These are phyloP conservation scores for Sycophaga agraensis DNA, from an alignment of 1,140 invertebrate species.

Conservation along the genomic window DNA sequence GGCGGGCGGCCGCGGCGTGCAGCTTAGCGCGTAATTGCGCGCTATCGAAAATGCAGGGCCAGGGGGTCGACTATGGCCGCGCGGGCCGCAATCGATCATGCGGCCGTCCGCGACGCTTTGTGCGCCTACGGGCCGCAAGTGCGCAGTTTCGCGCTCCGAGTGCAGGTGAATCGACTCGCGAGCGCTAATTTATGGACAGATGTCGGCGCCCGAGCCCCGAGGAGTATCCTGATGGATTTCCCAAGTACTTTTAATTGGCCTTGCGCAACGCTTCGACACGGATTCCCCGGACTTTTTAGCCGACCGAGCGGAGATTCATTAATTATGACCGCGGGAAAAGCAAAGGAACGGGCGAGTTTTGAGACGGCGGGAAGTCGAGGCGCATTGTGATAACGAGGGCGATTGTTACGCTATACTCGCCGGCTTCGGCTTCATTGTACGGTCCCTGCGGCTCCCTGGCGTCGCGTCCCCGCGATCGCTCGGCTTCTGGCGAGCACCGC, in stretches of 20 bases:
- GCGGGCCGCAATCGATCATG: constrained; percentile 43
- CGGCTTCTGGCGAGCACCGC: neutral
- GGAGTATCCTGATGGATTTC: constrained; percentile 19
- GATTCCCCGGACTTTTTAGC: too few relatives aligned
- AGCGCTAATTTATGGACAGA: constrained; percentile 22
- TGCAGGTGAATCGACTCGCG: neutral
- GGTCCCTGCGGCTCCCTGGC: too few relatives aligned
- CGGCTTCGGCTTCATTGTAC: too few relatives aligned
- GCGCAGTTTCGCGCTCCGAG: too few relatives aligned
- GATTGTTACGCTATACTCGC: too few relatives aligned
- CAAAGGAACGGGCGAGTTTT: too few relatives aligned
- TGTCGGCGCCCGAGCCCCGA: neutral
- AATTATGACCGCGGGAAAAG: too few relatives aligned
- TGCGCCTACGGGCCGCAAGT: constrained; percentile 10
- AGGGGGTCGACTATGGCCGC: constrained; percentile 29
- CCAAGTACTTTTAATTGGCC: constrained; percentile 19
- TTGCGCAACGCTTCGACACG: neutral
- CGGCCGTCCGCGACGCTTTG: constrained; percentile 34
- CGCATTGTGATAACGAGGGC: too few relatives aligned
- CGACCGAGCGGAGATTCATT: too few relatives aligned
- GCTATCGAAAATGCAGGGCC: too few relatives aligned
- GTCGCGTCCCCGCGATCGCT: too few relatives aligned
- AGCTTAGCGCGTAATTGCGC: constrained; percentile 40
- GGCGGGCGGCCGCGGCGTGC: constrained; percentile 23
- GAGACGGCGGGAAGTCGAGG: too few relatives aligned